Base-by-base conservation (phyloP, 2,888 invertebrate genomes). In the Agapostemon virescens region DNA sequence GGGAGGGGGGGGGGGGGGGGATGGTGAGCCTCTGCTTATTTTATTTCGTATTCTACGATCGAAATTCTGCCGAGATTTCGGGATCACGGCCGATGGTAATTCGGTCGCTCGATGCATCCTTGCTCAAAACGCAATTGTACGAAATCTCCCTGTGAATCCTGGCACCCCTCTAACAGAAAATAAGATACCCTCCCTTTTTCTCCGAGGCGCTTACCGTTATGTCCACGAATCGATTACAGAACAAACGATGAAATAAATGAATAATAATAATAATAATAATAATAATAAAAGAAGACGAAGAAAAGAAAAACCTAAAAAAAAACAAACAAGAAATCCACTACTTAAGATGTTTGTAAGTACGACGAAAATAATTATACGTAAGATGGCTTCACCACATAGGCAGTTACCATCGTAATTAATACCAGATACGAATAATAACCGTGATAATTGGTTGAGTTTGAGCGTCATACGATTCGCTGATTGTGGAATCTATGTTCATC, bases 401-500 rank as follows among this genome's bases (percentile, higher is more conserved):
- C 82, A 82, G 69, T 84, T 85, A 78, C 81, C 75, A 79, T 78
- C 82, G 86, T 83, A 79, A 84, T 68, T 52, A 84, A 66, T 76
- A 76, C 76, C 75, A 70, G 42, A 52, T 81, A 72, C 71, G 73
- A 82, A 76, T 80, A 80, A 77, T 81, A 72, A 72, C 72, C 72
- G 76, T 71, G 75, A 72, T 49, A 75, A 71, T 74, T 69, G 61
- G 33, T 82, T 77, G 42, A 58, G 74, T 81, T 61, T 77, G 55
- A 81, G 49, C 71, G 55, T 81, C 81, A 81, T 75, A 68, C 77
- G 58, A 74, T 77, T 83, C 81, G 79, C 71, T 71, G 74, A 76
- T 73, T 67, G 74, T 83, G 68, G 69, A 81, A 79, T 85, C 80
- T 86, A 84, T 88, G 84, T 88, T 87, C 85, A 84, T 86, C 82